Conservation (phyloP, 2,113 vertebrate genomes). For the Menidia beryllina region DNA sequence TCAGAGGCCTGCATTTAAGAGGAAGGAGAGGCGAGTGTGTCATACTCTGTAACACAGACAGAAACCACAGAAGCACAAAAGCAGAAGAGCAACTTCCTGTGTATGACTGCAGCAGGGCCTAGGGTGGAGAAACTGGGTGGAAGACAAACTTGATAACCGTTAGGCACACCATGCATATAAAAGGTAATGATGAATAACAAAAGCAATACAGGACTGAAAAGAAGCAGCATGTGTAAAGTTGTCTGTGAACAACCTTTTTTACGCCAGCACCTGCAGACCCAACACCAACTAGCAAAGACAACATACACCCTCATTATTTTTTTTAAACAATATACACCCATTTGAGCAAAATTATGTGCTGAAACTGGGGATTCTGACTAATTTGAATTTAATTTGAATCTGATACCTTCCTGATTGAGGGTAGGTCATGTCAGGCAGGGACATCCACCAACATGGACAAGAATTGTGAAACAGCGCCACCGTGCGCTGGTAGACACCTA, state of each 20-base stretch:
- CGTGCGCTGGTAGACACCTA: slow-evolving; percentile 11
- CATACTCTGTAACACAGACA: slow-evolving; percentile 47
- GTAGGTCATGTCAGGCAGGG: not conserved
- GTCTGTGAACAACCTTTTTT: not conserved
- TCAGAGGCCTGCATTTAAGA: slow-evolving; percentile 37
- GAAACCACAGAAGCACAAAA: slow-evolving; percentile 77
- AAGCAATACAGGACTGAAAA: not conserved
- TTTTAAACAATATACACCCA: not conserved
- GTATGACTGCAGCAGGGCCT: slow-evolving; percentile 53
- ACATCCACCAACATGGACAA: not conserved
- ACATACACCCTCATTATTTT: too few relatives aligned
- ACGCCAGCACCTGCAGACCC: slow-evolving; percentile 6
- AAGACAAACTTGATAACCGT: slow-evolving; percentile 35
- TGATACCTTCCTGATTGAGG: slow-evolving; percentile 2
- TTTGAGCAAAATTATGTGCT: not conserved
- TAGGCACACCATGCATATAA: not conserved
- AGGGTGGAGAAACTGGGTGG: slow-evolving; percentile 38
- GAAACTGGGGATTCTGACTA: not conserved
- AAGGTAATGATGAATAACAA: slow-evolving; percentile 15
- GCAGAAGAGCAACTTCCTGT: slow-evolving; percentile 82
- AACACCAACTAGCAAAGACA: not conserved
- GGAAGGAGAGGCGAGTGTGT: slow-evolving; percentile 72
- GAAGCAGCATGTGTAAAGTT: not conserved
- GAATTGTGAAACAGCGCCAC: slow-evolving; percentile 46
- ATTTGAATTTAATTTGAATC: slow-evolving; percentile 12